Evolutionary conservation across 2,797 vertebrate genomes (phyloP).

Genomic region (Alectoris magna): DNA sequence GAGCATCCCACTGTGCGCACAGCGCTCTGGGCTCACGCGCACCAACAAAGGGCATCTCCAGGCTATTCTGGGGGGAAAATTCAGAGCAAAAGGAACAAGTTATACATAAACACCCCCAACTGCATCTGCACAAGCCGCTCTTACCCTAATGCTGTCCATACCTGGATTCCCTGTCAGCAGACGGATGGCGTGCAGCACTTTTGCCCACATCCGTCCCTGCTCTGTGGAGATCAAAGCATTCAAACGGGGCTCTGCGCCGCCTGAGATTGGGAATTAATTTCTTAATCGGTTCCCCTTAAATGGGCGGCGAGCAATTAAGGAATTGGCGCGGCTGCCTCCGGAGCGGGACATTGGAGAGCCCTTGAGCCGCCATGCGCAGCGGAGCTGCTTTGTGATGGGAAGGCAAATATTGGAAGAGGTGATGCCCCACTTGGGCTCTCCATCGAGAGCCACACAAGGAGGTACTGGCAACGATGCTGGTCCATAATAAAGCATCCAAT

Average conservation of each 20-base stretch:
- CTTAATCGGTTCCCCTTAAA: slow-evolving; percentile 15
- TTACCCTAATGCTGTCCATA: not conserved
- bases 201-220: not conserved
- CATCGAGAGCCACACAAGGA: no score
- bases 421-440: not conserved
- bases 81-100: not conserved
- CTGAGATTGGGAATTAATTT: not conserved
- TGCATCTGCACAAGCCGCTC: not conserved
- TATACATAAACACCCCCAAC: not conserved
- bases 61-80: not conserved
- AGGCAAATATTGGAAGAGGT: slow-evolving; percentile 49
- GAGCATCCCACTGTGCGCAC: not conserved
- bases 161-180: not conserved
- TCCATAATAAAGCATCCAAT: no score
- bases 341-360: not conserved
- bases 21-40: not conserved
- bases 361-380: not conserved
- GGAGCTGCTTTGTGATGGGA: not conserved
- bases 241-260: not conserved
- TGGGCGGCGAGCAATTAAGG: not conserved
- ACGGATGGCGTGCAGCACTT: not conserved
- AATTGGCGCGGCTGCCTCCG: not conserved
- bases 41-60: not conserved
- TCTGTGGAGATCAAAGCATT: not conserved
- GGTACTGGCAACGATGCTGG: no score